Base-by-base conservation (phyloP, 2,888 invertebrate species). In the Lasioglossum lativentre region DNA sequence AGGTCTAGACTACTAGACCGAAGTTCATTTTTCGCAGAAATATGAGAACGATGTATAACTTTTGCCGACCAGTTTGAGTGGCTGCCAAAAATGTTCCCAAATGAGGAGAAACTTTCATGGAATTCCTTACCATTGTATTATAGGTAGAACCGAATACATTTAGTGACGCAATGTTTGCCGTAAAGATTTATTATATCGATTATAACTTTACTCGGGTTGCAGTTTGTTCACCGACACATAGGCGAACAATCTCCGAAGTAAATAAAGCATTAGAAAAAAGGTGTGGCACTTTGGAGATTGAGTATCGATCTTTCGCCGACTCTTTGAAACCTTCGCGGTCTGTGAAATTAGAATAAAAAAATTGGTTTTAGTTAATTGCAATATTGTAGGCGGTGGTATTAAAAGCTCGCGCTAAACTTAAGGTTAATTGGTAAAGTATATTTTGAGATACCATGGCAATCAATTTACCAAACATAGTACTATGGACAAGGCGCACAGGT, bases 231-330 rank as follows among this genome's bases (percentile, higher is more conserved):
- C 45, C 16, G 45, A 45, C 45, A 16, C 45, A 45, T 16, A 45
- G 45, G 16, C 45, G 45, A 45, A 45, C 45, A 16, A 45, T 45
- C 45, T 4, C 4, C 45, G 52, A n/a, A 8, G 52, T n/a, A 52
- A 63, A 63, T 63, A 63, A 30, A 63, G 16, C 30, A 30, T 30
- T 30, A 16, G 27, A 14, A 6, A 30, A 16, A 63, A 2, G 30
- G 6, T 16, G 2, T 30, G 63, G 30, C 30, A 63, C 63, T 63
- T 63, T 30, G 14, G 63, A 16, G 63, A 63, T 63, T 63, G 27
- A 56, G n/a, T 56, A 56, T 56, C n/a, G n/a, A 56, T 56, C 56
- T 56, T 56, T n/a, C n/a, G 56, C n/a, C n/a, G 56, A 56, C n/a
- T n/a, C n/a, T 56, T n/a, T n/a, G 56, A 56, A 12, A n/a, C 12